These are phyloP conservation scores for Clunio marinus DNA, from an alignment of 2,888 invertebrate species.

Conservation along the genomic window DNA sequence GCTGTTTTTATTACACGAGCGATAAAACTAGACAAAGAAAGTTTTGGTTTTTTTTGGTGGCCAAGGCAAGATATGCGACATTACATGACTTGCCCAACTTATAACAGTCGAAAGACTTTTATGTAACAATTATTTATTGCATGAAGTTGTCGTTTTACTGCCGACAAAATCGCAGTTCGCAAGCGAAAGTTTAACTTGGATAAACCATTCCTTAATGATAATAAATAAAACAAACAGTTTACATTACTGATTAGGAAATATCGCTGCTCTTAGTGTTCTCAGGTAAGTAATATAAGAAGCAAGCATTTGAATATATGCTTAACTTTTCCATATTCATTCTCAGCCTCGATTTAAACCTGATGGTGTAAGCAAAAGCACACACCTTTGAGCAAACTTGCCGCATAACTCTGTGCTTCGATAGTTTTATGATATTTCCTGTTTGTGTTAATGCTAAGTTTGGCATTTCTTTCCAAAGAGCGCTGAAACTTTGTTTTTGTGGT, in stretches of 20 bases:
- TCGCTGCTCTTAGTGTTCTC: neutral
- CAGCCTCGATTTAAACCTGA: neutral
- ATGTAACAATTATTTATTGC: slow-evolving; percentile 26
- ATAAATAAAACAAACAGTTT: slow-evolving; percentile 27
- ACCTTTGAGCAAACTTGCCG: neutral
- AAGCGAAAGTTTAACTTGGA: neutral
- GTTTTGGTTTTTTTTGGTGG: too few relatives aligned
- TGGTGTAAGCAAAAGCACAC: neutral
- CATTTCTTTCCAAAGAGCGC: neutral
- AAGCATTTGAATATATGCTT: neutral
- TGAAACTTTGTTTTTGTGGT: too few relatives aligned
- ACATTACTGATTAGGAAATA: slow-evolving; percentile 28
- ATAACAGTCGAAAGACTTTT: neutral
- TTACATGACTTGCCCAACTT: neutral
- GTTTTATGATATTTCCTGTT: neutral
- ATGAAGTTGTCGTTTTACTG: slow-evolving; percentile 14
- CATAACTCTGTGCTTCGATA: neutral
- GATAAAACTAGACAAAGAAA: neutral
- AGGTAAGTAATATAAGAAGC: neutral
- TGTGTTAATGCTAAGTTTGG: neutral
- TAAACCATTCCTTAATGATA: neutral
- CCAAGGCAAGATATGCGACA: too few relatives aligned
- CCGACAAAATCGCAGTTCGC: neutral
- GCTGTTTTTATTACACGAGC: neutral
- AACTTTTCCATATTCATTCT: neutral